Conservation (phyloP, 2,113 vertebrate genomes). For the Amphilophus citrinellus region DNA sequence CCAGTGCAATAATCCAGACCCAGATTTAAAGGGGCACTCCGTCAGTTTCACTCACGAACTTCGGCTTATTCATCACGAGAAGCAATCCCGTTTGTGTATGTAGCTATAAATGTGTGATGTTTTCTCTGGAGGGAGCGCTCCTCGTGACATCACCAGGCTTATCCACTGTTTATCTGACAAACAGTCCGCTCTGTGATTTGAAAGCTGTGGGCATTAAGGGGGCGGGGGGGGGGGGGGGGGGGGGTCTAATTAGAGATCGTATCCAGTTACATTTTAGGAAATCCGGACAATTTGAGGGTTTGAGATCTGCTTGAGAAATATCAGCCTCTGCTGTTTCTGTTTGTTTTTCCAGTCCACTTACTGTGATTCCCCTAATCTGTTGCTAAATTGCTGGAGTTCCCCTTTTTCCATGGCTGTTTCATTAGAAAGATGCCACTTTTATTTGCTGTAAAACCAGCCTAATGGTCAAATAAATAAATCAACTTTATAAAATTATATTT, state of each 20-base stretch:
- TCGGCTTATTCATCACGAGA: not conserved
- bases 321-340: not conserved
- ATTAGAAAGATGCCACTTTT: not conserved
- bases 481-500: not conserved
- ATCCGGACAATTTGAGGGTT: not conserved
- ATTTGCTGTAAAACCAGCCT: not conserved
- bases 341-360: accelerated
- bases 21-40: not conserved
- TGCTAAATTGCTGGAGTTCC: not conserved
- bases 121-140: not conserved
- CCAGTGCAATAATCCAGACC: not conserved
- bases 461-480: not conserved
- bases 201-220: not conserved
- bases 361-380: not conserved
- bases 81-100: not conserved
- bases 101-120: not conserved
- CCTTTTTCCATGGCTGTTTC: not conserved
- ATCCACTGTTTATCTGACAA: not conserved
- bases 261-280: not conserved
- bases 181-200: not conserved
- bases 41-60: not conserved
- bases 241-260: not conserved
- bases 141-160: not conserved
- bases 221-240: no score
- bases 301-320: not conserved